phyloP scores from a whole-genome alignment of 2,113 vertebrate genomes.

The Laticauda laticaudata region DNA sequence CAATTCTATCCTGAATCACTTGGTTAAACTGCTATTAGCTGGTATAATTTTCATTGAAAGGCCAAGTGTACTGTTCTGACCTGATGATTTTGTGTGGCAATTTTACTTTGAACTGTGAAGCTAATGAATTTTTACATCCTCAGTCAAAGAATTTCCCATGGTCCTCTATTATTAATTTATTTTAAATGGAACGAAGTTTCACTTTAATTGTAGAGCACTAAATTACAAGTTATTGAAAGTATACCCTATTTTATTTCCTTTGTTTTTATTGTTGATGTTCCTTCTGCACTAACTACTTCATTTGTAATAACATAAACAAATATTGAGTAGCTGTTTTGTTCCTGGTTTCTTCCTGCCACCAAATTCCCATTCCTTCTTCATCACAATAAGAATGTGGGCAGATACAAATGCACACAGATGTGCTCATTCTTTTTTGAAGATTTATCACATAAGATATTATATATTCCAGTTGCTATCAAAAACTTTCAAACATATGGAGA shows the following conservation, averaged over 20 bases:
- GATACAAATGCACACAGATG: background rate
- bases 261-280: constrained; percentile 3
- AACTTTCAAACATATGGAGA: background rate
- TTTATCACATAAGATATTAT: background rate
- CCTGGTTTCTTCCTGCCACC: background rate
- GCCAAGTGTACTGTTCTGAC: background rate
- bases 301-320: constrained; percentile 14
- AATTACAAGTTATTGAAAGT: constrained; percentile 27
- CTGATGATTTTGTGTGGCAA: constrained; percentile 20
- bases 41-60: constrained; percentile 26
- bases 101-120: constrained; percentile 32
- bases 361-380: background rate
- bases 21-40: background rate
- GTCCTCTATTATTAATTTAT: constrained; percentile 32
- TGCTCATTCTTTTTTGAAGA: background rate
- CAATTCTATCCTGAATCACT: constrained; percentile 10
- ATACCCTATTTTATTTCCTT: constrained; percentile 20
- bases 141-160: constrained; percentile 1
- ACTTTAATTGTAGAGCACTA: constrained; percentile 34
- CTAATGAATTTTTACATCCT: constrained; percentile 38
- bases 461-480: background rate
- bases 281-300: constrained; percentile 10
- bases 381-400: background rate
- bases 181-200: constrained; percentile 24
- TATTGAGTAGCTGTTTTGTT: background rate